Conservation (phyloP, 64 coral and sea anemone genomes). For the Montipora capricornis region DNA sequence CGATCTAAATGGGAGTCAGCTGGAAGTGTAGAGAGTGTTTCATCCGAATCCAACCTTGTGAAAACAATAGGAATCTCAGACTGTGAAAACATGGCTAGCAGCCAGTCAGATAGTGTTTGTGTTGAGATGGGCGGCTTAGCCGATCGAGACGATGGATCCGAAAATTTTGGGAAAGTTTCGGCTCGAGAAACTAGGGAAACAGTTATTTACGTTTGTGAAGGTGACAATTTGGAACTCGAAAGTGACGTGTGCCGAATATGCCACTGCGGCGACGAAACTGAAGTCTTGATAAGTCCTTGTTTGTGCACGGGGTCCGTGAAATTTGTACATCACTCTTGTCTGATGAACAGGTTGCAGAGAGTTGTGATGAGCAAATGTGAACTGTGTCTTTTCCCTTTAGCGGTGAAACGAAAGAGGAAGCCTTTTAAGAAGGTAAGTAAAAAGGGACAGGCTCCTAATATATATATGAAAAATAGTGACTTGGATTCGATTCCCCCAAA, state of each 20-base stretch:
- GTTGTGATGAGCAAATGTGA: constrained; percentile 91
- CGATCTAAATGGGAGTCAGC: not conserved
- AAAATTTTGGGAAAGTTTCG: not conserved
- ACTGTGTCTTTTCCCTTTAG: constrained; percentile 80
- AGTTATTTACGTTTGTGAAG: constrained; percentile 23
- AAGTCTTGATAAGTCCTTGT: constrained; percentile 90
- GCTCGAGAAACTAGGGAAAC: not conserved
- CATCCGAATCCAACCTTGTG: not conserved
- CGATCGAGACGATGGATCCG: not conserved
- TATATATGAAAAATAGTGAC: no score
- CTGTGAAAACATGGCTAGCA: not conserved
- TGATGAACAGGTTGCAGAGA: constrained; percentile 92
- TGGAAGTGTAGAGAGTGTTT: not conserved
- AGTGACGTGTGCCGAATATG: constrained; percentile 89
- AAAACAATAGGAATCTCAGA: not conserved
- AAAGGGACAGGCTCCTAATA: no score
- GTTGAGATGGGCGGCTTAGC: not conserved
- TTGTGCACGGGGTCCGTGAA: constrained; percentile 90
- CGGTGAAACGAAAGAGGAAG: constrained; percentile 84
- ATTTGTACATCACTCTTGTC: constrained; percentile 88
- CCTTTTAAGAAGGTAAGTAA: constrained; percentile 87
- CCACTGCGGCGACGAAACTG: constrained; percentile 76
- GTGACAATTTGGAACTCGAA: constrained; percentile 44
- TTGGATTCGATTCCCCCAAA: no score
- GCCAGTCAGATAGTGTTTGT: not conserved